Evolutionary conservation across 2,888 invertebrate species (phyloP).

Genomic region (Ceriagrion tenellum): DNA sequence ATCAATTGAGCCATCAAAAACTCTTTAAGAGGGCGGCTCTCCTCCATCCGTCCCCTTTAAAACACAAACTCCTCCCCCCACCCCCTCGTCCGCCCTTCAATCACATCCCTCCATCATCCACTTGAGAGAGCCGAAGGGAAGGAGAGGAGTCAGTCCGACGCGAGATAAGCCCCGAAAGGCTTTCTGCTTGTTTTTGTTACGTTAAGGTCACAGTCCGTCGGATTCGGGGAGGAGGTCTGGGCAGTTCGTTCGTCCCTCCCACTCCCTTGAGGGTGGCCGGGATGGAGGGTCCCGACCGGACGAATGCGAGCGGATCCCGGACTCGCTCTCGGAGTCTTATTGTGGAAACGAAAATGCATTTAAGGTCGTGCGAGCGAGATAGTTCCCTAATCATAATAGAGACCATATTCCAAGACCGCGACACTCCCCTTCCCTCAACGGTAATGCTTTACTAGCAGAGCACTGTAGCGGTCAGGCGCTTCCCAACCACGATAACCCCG

Average conservation of each 20-base stretch:
- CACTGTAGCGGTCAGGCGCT: too few relatives aligned
- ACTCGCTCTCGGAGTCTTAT: too few relatives aligned
- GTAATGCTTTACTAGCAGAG: too few relatives aligned
- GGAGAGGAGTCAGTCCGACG: conserved; percentile 22
- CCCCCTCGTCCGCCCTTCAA: not conserved
- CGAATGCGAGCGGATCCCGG: too few relatives aligned
- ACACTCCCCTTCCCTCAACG: too few relatives aligned
- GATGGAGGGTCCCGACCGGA: not conserved
- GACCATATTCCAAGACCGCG: too few relatives aligned
- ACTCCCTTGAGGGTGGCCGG: not conserved
- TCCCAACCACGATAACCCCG: too few relatives aligned
- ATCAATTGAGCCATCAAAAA: conserved; percentile 4
- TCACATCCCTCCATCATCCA: not conserved
- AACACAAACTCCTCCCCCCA: not conserved
- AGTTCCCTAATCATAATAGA: too few relatives aligned
- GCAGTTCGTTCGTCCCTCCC: too few relatives aligned
- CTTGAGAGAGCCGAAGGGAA: not conserved
- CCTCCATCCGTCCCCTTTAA: not conserved
- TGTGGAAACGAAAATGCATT: too few relatives aligned
- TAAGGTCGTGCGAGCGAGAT: too few relatives aligned
- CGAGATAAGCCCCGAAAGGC: conserved; percentile 33
- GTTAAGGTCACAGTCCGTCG: conserved; percentile 55
- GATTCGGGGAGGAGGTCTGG: not conserved
- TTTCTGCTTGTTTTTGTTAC: not conserved
- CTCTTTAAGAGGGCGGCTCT: not conserved